Conservation (phyloP, 2,113 vertebrate genomes). For the Calidris pygmaea region DNA sequence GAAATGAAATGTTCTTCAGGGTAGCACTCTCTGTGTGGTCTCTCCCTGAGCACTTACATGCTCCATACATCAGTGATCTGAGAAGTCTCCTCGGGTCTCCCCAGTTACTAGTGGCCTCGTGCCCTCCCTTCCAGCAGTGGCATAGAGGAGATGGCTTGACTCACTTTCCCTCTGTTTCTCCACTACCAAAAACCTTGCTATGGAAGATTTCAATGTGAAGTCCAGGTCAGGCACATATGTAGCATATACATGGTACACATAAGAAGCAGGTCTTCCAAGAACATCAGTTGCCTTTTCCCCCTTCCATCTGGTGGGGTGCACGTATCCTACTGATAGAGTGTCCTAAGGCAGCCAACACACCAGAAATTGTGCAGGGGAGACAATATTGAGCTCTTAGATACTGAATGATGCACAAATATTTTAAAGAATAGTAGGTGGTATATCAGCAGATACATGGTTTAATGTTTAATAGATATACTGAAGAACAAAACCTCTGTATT, state of each 20-base stretch:
- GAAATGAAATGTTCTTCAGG: neutral
- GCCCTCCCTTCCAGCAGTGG: neutral
- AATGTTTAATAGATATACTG: neutral
- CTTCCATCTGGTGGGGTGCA: neutral
- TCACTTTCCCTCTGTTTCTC: neutral
- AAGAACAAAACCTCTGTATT: neutral
- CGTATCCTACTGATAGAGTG: neutral
- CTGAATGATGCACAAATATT: neutral
- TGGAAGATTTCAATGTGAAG: neutral
- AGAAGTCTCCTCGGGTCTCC: neutral
- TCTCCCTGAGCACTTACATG: neutral
- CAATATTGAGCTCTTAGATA: neutral
- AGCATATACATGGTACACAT: neutral
- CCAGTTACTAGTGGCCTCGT: neutral
- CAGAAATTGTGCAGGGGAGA: fast-evolving
- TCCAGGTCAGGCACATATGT: neutral
- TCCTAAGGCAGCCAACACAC: neutral
- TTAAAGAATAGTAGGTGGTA: neutral
- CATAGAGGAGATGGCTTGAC: neutral
- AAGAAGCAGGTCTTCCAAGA: neutral
- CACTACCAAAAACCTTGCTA: neutral
- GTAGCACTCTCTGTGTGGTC: neutral
- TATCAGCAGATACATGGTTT: neutral
- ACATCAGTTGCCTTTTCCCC: neutral
- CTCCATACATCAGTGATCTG: fast-evolving